Base-by-base conservation (phyloP, 2,888 invertebrate species). In the Physocephala rufipes region DNA sequence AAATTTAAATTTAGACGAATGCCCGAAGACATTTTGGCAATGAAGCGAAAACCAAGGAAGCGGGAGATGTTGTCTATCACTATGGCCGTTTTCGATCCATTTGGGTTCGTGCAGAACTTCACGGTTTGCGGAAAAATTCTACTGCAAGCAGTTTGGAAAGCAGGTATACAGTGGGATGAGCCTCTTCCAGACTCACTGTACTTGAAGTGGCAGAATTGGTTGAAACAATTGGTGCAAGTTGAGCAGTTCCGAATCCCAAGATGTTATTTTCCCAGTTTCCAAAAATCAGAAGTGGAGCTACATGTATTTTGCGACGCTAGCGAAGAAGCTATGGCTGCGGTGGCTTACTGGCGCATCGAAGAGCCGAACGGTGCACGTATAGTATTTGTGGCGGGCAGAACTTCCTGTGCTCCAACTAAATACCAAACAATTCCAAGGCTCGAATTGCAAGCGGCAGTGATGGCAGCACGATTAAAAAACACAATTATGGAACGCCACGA, bases 71-170 rank as follows among this genome's bases (percentile, higher is more conserved):
- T 74, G 28, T 28, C 64, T 5, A 53, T 71, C 4, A 45, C 71
- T 1, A 75, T 75, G 74, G 73, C 74, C 13, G 66, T 74, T 2
- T 74, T 72, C 15, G 64, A 49, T 26, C 47, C 64, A 4, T 64
- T 64, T 24, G 64, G 64, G 15, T 16, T 64, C 26, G 65, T 72
- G 1, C 74, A 73, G 1, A 71, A 74, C 43, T 74, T 72, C 28
- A 71, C 71, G 2, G 24, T 75, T 13, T 61, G 43, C 4, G 66
- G 70, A 2, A 75, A 75, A 55, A 24, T 75, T 13, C 7, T 72
- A 16, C 19, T 76, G 43, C 77, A 76, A 19, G 53, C 66, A 1
- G 49, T 70, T 13, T 74, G 75, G 73, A 71, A 71, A 19, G n/a
- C 47, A 15, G 47, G 62, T 2, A 58, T 74, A 13, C 69, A 63